Conservation (phyloP, 2,888 invertebrate genomes). For the Philaethria dido region DNA sequence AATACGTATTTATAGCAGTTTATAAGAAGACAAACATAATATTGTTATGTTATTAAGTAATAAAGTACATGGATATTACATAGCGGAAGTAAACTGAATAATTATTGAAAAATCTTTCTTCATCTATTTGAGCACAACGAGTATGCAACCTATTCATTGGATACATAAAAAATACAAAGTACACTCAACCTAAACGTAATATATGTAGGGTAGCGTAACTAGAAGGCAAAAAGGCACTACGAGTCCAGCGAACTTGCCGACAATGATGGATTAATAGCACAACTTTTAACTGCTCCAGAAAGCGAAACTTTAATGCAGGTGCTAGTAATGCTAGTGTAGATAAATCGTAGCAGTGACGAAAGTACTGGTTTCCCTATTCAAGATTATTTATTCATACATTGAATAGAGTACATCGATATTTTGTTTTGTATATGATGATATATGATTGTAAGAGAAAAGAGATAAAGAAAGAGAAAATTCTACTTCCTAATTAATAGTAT, state of each 20-base stretch:
- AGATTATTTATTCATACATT: background rate
- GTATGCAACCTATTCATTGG: too few species aligned
- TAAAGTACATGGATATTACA: too few species aligned
- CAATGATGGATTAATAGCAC: conserved; percentile 33
- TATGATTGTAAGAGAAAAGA: too few species aligned
- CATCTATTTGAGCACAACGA: too few species aligned
- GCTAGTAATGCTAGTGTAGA: conserved; percentile 17
- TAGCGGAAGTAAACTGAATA: too few species aligned
- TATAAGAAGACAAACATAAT: too few species aligned
- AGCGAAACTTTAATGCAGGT: conserved; percentile 28
- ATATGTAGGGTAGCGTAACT: conserved; percentile 16
- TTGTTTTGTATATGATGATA: too few species aligned
- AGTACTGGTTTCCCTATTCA: background rate
- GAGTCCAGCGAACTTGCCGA: conserved; percentile 27
- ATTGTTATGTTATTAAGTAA: too few species aligned
- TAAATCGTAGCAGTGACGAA: conserved; percentile 16
- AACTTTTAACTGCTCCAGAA: conserved; percentile 30
- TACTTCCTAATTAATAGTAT: too few species aligned
- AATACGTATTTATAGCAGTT: too few species aligned
- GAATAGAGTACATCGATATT: too few species aligned
- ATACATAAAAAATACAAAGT: conserved; percentile 4
- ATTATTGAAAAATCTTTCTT: background rate
- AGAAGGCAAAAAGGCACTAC: conserved; percentile 30
- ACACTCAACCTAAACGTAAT: conserved; percentile 8
- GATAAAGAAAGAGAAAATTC: too few species aligned